These are phyloP conservation scores for Priapulus caudatus DNA, from an alignment of 2,888 invertebrate genomes.

Conservation along the genomic window DNA sequence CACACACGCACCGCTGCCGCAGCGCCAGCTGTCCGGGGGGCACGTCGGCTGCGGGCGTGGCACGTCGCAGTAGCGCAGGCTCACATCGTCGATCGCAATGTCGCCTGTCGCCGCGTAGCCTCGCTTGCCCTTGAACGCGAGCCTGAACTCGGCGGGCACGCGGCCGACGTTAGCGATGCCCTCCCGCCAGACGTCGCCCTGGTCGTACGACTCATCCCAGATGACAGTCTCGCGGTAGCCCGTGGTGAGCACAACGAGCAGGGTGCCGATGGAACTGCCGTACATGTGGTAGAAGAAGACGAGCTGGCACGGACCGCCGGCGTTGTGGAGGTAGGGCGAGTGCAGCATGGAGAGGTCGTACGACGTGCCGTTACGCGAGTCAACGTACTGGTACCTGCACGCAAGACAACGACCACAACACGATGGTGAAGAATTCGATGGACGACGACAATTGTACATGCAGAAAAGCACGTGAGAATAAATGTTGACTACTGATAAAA, in stretches of 20 bases:
- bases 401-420: too few relatives aligned
- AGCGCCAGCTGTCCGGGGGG: background rate
- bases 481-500: too few relatives aligned
- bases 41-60: background rate
- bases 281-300: slow-evolving; percentile 1
- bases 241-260: background rate
- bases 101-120: background rate
- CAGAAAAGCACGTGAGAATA: too few relatives aligned
- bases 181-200: background rate
- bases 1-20: slow-evolving; percentile 7
- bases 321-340: background rate
- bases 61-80: background rate
- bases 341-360: background rate
- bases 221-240: background rate
- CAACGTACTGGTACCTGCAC: background rate
- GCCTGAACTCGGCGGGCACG: background rate
- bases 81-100: slow-evolving; percentile 4
- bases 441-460: too few relatives aligned
- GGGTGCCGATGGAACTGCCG: background rate
- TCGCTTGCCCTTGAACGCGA: background rate
- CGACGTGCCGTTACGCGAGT: background rate
- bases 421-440: too few relatives aligned
- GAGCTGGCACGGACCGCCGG: background rate
- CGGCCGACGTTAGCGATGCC: slow-evolving; percentile 1
- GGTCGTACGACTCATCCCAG: background rate